Conservation (phyloP, 2,113 vertebrate genomes). For the Anhinga rufa region DNA sequence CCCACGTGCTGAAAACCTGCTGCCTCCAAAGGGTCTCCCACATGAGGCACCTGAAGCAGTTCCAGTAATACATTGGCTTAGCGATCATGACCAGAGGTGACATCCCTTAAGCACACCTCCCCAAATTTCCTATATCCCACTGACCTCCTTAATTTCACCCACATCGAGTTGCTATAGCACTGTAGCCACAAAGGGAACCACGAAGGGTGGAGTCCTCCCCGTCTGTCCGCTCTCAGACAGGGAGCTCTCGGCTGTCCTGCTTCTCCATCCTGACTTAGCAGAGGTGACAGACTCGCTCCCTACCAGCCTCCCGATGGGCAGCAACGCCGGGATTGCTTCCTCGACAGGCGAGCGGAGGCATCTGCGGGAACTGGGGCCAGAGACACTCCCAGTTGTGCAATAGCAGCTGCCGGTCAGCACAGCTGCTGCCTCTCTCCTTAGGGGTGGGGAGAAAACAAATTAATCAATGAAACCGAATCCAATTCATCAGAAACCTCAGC, state of each 20-base stretch:
- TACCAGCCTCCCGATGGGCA: neutral
- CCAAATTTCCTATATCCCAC: rapidly evolving
- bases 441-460: neutral
- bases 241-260: neutral
- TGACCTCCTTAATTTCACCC: neutral
- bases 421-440: neutral
- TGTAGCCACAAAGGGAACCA: neutral
- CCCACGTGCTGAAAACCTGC: neutral
- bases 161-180: rapidly evolving
- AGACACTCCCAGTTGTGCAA: neutral
- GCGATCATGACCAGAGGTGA: neutral
- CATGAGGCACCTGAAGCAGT: neutral
- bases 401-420: neutral
- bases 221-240: rapidly evolving
- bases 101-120: neutral
- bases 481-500: neutral
- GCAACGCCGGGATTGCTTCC: rapidly evolving
- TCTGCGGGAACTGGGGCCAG: neutral
- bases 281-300: neutral
- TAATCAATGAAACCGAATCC: neutral
- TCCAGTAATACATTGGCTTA: rapidly evolving
- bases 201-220: rapidly evolving
- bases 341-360: neutral
- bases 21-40: neutral
- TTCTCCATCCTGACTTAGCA: neutral